These are phyloP conservation scores for Epizoanthus rinbou DNA, from an alignment of 92 coral and sea anemone species.

Conservation along the genomic window DNA sequence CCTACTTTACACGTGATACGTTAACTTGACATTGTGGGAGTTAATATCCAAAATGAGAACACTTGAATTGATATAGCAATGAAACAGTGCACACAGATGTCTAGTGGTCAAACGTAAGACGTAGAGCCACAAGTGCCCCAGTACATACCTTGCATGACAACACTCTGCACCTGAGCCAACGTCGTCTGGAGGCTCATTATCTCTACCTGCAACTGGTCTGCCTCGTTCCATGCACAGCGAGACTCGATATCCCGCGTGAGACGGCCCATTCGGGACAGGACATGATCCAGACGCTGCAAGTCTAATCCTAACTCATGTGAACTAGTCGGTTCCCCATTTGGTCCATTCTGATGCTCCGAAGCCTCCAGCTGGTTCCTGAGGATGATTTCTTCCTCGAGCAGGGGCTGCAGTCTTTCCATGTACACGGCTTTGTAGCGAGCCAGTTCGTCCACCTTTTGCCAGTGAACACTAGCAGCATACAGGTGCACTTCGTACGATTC, in stretches of 20 bases:
- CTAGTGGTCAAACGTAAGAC: not conserved
- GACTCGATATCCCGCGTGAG: slow-evolving; percentile 57
- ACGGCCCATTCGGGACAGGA: slow-evolving; percentile 47
- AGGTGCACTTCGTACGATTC: slow-evolving; percentile 52
- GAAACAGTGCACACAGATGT: not conserved
- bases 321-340: slow-evolving; percentile 35
- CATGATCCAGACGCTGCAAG: slow-evolving; percentile 59
- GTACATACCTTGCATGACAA: slow-evolving; percentile 53
- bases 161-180: slow-evolving; percentile 41
- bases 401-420: slow-evolving; percentile 53
- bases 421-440: slow-evolving; percentile 49
- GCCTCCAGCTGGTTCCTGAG: slow-evolving; percentile 37
- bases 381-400: slow-evolving; percentile 43
- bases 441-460: slow-evolving; percentile 59
- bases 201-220: slow-evolving; percentile 26
- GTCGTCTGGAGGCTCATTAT: slow-evolving; percentile 43
- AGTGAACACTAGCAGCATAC: slow-evolving; percentile 45
- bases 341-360: slow-evolving; percentile 29
- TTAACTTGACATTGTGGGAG: too few relatives aligned
- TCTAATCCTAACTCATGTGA: slow-evolving; percentile 65
- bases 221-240: slow-evolving; percentile 51
- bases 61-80: not conserved
- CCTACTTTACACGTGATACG: too few relatives aligned
- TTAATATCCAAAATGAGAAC: not conserved
- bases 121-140: not conserved